phyloP scores from a whole-genome alignment of 2,888 invertebrate genomes.

The Cabera pusaria region DNA sequence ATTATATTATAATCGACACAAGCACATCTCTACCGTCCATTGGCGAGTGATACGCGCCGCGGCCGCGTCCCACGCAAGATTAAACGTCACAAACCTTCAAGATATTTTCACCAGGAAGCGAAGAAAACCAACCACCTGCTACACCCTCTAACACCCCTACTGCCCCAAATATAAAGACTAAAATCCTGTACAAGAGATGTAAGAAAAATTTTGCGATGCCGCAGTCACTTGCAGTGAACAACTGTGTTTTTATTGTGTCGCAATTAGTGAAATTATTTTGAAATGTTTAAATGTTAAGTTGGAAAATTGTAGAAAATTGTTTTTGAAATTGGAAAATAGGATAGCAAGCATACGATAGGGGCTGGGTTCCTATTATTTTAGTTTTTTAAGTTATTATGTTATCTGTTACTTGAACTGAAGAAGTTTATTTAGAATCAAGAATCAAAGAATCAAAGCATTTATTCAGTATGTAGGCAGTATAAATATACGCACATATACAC shows the following conservation, averaged over 20 bases:
- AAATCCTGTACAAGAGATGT: conserved; percentile 22
- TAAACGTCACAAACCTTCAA: conserved; percentile 81
- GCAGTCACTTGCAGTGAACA: conserved; percentile 64
- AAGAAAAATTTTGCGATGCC: conserved; percentile 36
- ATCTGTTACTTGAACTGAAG: too few relatives aligned
- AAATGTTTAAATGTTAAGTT: conserved; percentile 25
- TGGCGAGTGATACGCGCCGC: conserved; percentile 76
- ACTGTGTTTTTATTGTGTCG: conserved; percentile 49
- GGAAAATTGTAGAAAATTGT: conserved; percentile 20
- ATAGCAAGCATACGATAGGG: too few relatives aligned
- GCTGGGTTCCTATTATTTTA: too few relatives aligned
- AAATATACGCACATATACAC: too few relatives aligned
- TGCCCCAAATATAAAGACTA: conserved; percentile 32
- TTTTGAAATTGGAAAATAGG: not conserved
- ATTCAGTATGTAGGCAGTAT: too few relatives aligned
- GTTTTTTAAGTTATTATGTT: too few relatives aligned
- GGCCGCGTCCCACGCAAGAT: conserved; percentile 79
- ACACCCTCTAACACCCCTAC: conserved; percentile 36
- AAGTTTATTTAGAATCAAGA: too few relatives aligned
- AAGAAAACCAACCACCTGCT: conserved; percentile 41
- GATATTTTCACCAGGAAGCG: conserved; percentile 53
- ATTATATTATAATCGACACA: conserved; percentile 33
- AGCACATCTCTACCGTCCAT: conserved; percentile 49
- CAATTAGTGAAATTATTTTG: conserved; percentile 44
- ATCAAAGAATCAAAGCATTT: too few relatives aligned